phyloP scores from a whole-genome alignment of 2,113 vertebrate species.

The Esox niger region DNA sequence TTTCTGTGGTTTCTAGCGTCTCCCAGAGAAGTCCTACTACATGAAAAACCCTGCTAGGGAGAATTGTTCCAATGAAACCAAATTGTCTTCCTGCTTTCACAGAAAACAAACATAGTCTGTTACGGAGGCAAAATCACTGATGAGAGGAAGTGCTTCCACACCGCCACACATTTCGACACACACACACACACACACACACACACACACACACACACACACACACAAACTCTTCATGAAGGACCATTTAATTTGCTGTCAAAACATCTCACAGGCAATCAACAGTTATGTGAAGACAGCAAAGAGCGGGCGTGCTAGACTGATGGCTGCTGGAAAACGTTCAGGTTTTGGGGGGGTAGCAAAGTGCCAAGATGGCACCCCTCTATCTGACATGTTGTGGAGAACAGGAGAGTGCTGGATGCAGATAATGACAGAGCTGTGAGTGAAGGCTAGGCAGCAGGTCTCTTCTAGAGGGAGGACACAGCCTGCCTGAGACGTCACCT shows the following conservation, averaged over 20 bases:
- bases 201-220: no score
- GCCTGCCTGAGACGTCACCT: conserved; percentile 16
- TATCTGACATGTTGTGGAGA: conserved; percentile 44
- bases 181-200: no score
- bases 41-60: background rate
- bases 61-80: background rate
- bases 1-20: no score
- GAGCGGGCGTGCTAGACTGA: conserved; percentile 30
- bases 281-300: conserved; percentile 41
- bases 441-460: background rate
- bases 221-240: conserved; percentile 34
- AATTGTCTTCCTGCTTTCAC: background rate
- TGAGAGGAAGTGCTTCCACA: conserved; percentile 51
- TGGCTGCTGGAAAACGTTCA: conserved; percentile 53
- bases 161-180: conserved; percentile 49
- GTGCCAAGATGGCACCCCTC: conserved; percentile 29
- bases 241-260: conserved; percentile 60
- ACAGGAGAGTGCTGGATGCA: conserved; percentile 9
- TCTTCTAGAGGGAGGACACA: background rate
- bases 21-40: no score
- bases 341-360: no score
- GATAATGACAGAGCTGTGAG: background rate
- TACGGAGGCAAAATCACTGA: conserved; percentile 33
- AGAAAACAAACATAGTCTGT: conserved; percentile 1
- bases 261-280: conserved; percentile 48